Evolutionary conservation across 2,888 invertebrate species (phyloP).

Genomic region (Calliopum simillimum): DNA sequence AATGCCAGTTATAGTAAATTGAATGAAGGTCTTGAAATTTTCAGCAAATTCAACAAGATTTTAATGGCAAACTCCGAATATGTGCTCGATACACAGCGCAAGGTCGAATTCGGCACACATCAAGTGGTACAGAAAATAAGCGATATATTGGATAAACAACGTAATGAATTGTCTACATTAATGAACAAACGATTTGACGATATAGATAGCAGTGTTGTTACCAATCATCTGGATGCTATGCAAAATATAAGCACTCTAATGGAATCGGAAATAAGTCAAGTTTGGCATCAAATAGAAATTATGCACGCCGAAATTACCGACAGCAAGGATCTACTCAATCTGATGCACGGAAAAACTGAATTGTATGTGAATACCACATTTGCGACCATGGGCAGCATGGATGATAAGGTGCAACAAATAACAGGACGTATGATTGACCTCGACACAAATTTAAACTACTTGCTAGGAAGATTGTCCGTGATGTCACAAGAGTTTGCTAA

Average conservation of each 20-base stretch:
- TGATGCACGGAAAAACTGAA: conserved; percentile 80
- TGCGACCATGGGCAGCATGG: conserved; percentile 81
- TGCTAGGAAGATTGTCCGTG: conserved; percentile 81
- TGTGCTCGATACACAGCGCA: conserved; percentile 84
- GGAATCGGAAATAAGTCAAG: conserved; percentile 84
- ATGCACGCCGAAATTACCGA: conserved; percentile 87
- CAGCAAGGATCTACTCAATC: conserved; percentile 79
- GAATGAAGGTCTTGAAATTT: conserved; percentile 69
- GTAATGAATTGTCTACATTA: conserved; percentile 75
- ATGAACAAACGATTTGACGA: conserved; percentile 77
- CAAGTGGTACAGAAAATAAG: conserved; percentile 83
- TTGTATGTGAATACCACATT: conserved; percentile 84
- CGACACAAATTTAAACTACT: conserved; percentile 84
- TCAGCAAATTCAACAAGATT: conserved; percentile 81
- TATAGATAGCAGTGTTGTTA: conserved; percentile 77
- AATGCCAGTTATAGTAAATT: conserved; percentile 71
- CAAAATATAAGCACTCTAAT: conserved; percentile 81
- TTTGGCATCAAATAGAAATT: conserved; percentile 90
- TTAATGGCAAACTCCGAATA: conserved; percentile 86
- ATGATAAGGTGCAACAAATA: conserved; percentile 82
- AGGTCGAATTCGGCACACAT: conserved; percentile 86
- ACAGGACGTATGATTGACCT: conserved; percentile 82
- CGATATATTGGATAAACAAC: conserved; percentile 75
- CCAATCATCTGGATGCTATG: conserved; percentile 78
- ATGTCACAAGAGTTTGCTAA: conserved; percentile 87